phyloP scores from a whole-genome alignment of 2,797 vertebrate species.

The Salarias fasciatus region DNA sequence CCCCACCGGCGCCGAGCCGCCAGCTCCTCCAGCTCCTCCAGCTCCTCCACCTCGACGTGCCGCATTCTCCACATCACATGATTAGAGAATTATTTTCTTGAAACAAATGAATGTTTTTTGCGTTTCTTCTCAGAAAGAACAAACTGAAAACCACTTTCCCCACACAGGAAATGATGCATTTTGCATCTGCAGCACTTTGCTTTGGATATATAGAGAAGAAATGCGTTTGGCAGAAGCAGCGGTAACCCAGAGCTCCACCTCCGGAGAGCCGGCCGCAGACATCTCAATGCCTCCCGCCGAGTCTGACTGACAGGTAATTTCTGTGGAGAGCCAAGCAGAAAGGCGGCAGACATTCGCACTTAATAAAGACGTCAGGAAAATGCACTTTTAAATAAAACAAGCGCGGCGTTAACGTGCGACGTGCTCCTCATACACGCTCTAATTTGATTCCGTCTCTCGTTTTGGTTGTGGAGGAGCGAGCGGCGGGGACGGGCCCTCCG shows the following conservation, averaged over 20 bases:
- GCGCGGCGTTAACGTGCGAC: conserved; percentile 8
- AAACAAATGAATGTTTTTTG: neutral
- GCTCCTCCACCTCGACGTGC: neutral
- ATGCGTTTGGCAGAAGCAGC: conserved; percentile 18
- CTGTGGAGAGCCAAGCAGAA: conserved; percentile 28
- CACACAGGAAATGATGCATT: conserved; percentile 35
- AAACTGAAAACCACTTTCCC: neutral
- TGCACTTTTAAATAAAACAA: conserved; percentile 11
- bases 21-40: neutral
- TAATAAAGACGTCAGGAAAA: conserved; percentile 17
- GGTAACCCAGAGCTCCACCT: conserved; percentile 32
- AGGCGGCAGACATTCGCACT: conserved; percentile 17
- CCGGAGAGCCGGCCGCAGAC: conserved; percentile 19
- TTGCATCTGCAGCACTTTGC: conserved; percentile 40
- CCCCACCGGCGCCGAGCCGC: neutral
- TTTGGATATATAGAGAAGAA: conserved; percentile 17
- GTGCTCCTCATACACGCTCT: conserved; percentile 13
- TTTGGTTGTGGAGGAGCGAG: conserved; percentile 19
- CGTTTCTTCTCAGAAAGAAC: neutral
- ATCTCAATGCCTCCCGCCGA: conserved; percentile 21
- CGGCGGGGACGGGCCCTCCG: conserved; percentile 47
- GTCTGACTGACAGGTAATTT: conserved; percentile 53
- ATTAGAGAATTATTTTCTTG: neutral
- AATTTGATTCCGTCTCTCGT: conserved; percentile 19
- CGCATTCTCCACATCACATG: too few relatives aligned